Evolutionary conservation across 2,888 invertebrate species (phyloP).

Genomic region (Aleiodes testaceus): DNA sequence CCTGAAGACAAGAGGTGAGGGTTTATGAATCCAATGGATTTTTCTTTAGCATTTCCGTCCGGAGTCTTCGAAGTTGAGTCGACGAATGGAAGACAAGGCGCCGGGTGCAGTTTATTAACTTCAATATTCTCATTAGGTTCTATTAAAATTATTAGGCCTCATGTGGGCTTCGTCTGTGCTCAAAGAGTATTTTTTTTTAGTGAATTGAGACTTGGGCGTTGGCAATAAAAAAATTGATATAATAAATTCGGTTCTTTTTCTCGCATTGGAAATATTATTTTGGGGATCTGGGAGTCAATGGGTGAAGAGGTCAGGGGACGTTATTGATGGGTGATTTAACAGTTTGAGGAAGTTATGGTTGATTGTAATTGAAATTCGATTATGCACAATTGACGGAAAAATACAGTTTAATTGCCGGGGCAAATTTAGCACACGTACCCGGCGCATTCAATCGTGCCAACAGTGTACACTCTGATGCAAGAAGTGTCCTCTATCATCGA

Average conservation of each 20-base stretch:
- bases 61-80: too few species aligned
- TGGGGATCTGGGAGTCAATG: background rate
- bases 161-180: background rate
- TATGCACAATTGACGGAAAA: background rate
- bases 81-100: constrained; percentile 24
- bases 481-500: too few species aligned
- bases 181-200: background rate
- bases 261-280: background rate
- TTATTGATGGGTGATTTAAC: background rate
- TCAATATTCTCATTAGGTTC: constrained; percentile 59
- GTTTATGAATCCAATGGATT: background rate
- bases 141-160: constrained; percentile 45
- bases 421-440: constrained; percentile 20
- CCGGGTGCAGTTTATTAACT: constrained; percentile 54
- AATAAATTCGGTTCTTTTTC: too few species aligned
- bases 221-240: background rate
- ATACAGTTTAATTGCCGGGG: constrained; percentile 7
- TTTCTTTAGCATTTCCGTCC: background rate
- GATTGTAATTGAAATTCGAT: too few species aligned
- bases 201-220: background rate
- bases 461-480: too few species aligned
- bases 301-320: background rate
- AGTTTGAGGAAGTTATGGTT: too few species aligned
- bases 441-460: constrained; percentile 14
- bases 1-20: too few species aligned